phyloP scores from a whole-genome alignment of 2,888 invertebrate species.

The Lottia scabra region DNA sequence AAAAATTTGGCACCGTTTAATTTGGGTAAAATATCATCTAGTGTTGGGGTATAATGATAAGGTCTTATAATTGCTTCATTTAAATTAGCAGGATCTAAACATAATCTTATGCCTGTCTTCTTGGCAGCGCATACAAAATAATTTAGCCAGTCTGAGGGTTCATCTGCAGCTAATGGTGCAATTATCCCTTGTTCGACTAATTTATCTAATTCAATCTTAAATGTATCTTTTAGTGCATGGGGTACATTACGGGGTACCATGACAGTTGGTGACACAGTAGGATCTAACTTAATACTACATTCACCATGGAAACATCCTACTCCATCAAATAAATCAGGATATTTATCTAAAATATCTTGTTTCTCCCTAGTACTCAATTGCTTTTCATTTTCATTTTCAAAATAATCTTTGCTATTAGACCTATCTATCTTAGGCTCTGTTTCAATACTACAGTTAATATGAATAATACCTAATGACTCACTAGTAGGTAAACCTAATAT shows the following conservation, averaged over 20 bases:
- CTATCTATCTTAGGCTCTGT: neutral
- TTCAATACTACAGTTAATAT: neutral
- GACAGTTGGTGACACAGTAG: neutral
- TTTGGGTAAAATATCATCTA: neutral
- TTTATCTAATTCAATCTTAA: neutral
- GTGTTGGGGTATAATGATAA: neutral
- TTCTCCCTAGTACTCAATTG: neutral
- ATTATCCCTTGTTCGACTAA: neutral
- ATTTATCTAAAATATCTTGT: neutral
- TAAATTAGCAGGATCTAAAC: neutral
- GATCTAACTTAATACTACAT: neutral
- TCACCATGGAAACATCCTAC: neutral
- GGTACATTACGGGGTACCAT: neutral
- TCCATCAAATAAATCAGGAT: neutral
- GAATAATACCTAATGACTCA: neutral
- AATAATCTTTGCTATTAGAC: neutral
- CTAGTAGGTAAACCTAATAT: conserved; percentile 4
- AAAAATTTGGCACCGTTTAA: neutral
- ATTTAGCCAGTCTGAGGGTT: conserved; percentile 1
- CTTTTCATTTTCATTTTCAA: neutral
- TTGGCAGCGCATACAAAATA: neutral
- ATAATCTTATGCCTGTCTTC: neutral
- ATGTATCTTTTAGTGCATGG: neutral
- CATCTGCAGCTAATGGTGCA: neutral
- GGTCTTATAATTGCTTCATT: conserved; percentile 4